Conservation (phyloP, 1,140 invertebrate species). For the Proales similis region DNA sequence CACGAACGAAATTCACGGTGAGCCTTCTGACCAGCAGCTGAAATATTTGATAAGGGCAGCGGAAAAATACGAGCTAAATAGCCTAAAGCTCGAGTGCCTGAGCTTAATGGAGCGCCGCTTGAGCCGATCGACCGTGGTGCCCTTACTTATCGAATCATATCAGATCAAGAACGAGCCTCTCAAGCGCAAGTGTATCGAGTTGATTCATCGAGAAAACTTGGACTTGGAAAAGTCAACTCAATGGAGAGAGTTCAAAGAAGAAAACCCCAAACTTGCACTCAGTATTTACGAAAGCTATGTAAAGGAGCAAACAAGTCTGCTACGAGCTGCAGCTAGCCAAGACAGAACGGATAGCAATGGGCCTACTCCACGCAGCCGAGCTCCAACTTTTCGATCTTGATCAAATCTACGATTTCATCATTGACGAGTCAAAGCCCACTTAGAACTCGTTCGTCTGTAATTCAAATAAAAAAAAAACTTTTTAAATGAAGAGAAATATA, state of each 20-base stretch:
- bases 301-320: no score
- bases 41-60: slow-evolving; percentile 25
- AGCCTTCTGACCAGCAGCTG: slow-evolving; percentile 11
- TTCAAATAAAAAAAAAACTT: no score
- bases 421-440: no score
- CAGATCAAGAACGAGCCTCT: slow-evolving; percentile 27
- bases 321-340: no score
- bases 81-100: slow-evolving; percentile 6
- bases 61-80: slow-evolving; percentile 15
- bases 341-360: no score
- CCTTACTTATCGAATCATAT: slow-evolving; percentile 21
- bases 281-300: slow-evolving; percentile 31
- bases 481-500: no score
- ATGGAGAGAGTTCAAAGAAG: slow-evolving; percentile 19
- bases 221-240: slow-evolving; percentile 22
- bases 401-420: no score
- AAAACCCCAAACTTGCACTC: slow-evolving; percentile 35
- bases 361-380: no score
- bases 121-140: slow-evolving; percentile 5
- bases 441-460: no score
- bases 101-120: slow-evolving; percentile 22
- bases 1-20: slow-evolving; percentile 17
- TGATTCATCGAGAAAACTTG: slow-evolving; percentile 25
- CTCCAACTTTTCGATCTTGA: no score
- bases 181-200: slow-evolving; percentile 22